phyloP scores from a whole-genome alignment of 2,113 vertebrate genomes.

The Capricornis sumatraensis region DNA sequence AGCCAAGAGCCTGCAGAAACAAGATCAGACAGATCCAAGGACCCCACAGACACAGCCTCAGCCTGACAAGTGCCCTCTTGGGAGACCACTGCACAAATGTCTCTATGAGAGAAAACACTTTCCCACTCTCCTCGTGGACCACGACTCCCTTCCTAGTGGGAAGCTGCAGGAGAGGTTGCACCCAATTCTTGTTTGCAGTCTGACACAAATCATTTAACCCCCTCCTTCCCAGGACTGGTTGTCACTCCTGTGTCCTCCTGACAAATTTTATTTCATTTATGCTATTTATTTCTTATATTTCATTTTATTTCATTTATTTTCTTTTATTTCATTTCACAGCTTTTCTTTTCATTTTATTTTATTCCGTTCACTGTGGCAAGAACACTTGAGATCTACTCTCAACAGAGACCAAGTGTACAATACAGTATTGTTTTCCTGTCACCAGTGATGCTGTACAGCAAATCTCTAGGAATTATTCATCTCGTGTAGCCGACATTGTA shows the following conservation, averaged over 20 bases:
- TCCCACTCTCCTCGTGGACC: too few relatives aligned
- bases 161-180: neutral
- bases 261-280: neutral
- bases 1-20: neutral
- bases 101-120: too few relatives aligned
- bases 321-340: neutral
- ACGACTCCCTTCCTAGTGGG: fast-evolving
- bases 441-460: fast-evolving
- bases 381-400: neutral
- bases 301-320: neutral
- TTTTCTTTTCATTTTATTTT: neutral
- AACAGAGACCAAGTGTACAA: neutral
- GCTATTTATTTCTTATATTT: neutral
- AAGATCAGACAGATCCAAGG: fast-evolving
- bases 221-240: neutral
- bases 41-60: neutral
- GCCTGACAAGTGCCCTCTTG: fast-evolving
- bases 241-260: neutral
- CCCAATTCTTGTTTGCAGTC: neutral
- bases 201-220: neutral
- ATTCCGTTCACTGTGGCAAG: neutral
- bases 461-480: neutral
- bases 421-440: fast-evolving
- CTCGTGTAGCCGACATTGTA: neutral
- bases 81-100: neutral